phyloP scores from a whole-genome alignment of 2,797 vertebrate genomes.

The Sciaenops ocellatus region DNA sequence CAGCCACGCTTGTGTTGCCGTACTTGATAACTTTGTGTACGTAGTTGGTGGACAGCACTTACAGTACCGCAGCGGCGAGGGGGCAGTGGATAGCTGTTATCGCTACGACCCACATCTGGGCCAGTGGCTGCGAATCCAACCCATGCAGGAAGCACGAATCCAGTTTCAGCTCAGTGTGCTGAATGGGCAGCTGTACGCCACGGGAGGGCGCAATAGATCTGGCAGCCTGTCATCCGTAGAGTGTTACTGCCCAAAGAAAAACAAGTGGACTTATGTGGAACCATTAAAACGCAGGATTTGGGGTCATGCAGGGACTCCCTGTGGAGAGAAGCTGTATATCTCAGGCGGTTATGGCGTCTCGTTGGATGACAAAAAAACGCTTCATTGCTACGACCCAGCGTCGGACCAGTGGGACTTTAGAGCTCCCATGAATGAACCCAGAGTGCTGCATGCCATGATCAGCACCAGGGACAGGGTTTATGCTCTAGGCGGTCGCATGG shows the following conservation, averaged over 20 bases:
- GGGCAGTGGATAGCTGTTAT: slow-evolving; percentile 91
- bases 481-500: slow-evolving; percentile 95
- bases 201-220: slow-evolving; percentile 94
- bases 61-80: slow-evolving; percentile 97
- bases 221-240: slow-evolving; percentile 96
- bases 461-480: slow-evolving; percentile 87
- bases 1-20: slow-evolving; percentile 95
- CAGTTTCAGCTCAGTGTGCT: slow-evolving; percentile 96
- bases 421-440: slow-evolving; percentile 94
- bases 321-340: slow-evolving; percentile 89
- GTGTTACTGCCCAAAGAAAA: slow-evolving; percentile 93
- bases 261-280: slow-evolving; percentile 93
- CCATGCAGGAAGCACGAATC: slow-evolving; percentile 96
- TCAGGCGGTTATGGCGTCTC: slow-evolving; percentile 97
- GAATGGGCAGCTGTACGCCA: slow-evolving; percentile 91
- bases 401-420: slow-evolving; percentile 93
- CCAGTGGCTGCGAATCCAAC: slow-evolving; percentile 93
- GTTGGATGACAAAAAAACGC: slow-evolving; percentile 94
- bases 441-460: slow-evolving; percentile 96
- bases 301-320: slow-evolving; percentile 93
- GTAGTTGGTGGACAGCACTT: slow-evolving; percentile 94
- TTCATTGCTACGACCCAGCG: slow-evolving; percentile 92
- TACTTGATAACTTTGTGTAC: slow-evolving; percentile 96
- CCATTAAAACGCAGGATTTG: slow-evolving; percentile 95
- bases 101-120: slow-evolving; percentile 95